Evolutionary conservation across 2,797 vertebrate species (phyloP).

Genomic region (Poecile montanus): DNA sequence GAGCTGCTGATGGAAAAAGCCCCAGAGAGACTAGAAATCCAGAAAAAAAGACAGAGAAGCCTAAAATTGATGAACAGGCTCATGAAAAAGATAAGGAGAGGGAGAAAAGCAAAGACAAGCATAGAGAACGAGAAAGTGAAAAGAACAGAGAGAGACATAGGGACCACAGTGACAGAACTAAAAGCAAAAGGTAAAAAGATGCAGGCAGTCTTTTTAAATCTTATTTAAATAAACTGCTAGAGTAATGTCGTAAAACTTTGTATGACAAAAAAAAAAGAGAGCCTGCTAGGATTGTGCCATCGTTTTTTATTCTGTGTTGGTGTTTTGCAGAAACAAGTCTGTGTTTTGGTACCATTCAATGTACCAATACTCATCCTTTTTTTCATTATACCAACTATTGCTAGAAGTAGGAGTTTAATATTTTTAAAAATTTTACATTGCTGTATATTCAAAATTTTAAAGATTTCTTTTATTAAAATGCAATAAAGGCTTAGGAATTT

Average conservation of each 20-base stretch:
- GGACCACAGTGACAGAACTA: slow-evolving; percentile 80
- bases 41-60: slow-evolving; percentile 81
- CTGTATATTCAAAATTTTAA: slow-evolving; percentile 78
- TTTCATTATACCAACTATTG: slow-evolving; percentile 69
- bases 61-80: slow-evolving; percentile 84
- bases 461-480: slow-evolving; percentile 82
- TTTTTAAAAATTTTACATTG: slow-evolving; percentile 79
- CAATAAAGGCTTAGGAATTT: slow-evolving; percentile 80
- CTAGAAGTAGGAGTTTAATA: slow-evolving; percentile 77
- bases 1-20: slow-evolving; percentile 79
- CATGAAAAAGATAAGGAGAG: slow-evolving; percentile 78
- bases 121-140: slow-evolving; percentile 80
- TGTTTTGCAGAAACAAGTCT: slow-evolving; percentile 75
- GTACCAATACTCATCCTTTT: slow-evolving; percentile 70
- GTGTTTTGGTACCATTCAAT: slow-evolving; percentile 64
- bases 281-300: slow-evolving; percentile 79
- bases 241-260: slow-evolving; percentile 58
- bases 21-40: slow-evolving; percentile 77
- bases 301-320: slow-evolving; percentile 70
- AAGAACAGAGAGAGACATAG: slow-evolving; percentile 84
- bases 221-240: slow-evolving; percentile 65
- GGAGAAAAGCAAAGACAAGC: slow-evolving; percentile 79
- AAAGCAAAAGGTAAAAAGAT: slow-evolving; percentile 80
- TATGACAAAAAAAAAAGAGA: slow-evolving; percentile 31
- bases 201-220: slow-evolving; percentile 59